Percentiles rank a stretch among this genome's conserved stretches.
Evolutionary conservation across 2,888 invertebrate genomes (phyloP).

Genomic region (Sesia apiformis): DNA sequence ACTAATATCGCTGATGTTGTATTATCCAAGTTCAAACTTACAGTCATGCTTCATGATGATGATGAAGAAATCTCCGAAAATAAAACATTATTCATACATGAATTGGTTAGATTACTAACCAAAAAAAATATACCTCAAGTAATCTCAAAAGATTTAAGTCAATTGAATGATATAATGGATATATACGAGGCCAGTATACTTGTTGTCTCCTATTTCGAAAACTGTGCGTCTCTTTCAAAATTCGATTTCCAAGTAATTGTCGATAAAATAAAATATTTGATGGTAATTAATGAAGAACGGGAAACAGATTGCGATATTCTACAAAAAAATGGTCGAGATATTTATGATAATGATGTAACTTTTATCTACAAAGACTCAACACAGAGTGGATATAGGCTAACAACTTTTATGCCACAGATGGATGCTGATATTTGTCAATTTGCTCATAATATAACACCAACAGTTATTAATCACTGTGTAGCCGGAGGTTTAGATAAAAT

Average conservation of each 20-base stretch:
- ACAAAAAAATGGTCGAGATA: too few species aligned
- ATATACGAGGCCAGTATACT: constrained; percentile 10
- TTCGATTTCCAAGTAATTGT: constrained; percentile 13
- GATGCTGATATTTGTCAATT: constrained; percentile 26
- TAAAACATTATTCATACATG: background rate
- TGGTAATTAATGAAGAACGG: constrained; percentile 16
- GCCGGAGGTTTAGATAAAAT: constrained; percentile 18
- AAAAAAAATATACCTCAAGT: background rate
- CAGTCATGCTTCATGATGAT: constrained; percentile 1
- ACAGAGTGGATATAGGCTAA: too few species aligned
- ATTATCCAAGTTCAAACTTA: constrained; percentile 1
- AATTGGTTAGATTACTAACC: constrained; percentile 2
- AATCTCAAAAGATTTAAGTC: background rate
- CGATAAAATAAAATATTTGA: constrained; percentile 22
- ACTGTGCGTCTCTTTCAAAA: constrained; percentile 13
- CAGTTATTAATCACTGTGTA: constrained; percentile 25
- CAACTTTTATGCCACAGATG: constrained; percentile 27
- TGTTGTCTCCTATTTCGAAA: constrained; percentile 17
- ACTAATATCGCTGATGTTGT: background rate
- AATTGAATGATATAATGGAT: constrained; percentile 2
- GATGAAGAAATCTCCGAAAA: background rate
- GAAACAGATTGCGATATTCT: too few species aligned
- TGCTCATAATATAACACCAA: constrained; percentile 11
- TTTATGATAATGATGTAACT: too few species aligned
- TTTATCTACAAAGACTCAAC: too few species aligned